Base-by-base conservation (phyloP, 2,797 vertebrate genomes). In the Lycodopsis pacificus region DNA sequence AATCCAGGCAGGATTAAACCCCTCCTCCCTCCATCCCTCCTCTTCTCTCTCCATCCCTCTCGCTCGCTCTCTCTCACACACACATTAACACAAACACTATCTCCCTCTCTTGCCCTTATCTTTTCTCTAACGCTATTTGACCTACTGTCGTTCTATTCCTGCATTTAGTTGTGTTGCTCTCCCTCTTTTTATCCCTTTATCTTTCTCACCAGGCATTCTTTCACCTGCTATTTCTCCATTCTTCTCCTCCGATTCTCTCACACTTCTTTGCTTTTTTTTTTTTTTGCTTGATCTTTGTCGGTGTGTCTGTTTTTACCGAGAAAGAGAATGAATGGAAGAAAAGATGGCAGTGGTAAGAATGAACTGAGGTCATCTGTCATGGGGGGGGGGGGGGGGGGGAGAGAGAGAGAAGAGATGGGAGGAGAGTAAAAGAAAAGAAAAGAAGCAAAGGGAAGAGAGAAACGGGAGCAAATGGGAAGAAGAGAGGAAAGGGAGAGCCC, bases 1-100 rank as follows among this genome's bases (percentile, higher is more conserved):
- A 96, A 96, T 83, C 88, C 93, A 93, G 83, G 89, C 89, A 87
- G 93, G 95, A 96, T 96, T 96, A 95, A 95, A 94, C 92, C 92
- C 94, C 92, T 92, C 93, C 92, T 94, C 91, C 91, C 87, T 88
- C 81, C 67, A 82, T 89, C 77, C 65, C 56, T 87, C 70, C 44
- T 64, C 75, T 72, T 68, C 67, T 69, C 61, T 65, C 79, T 75
- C 71, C 58, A 57, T 83, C 84, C 57, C 53, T 71, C 70, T 73
- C 25, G 4, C 83, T 80, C 65, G 30, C 76, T 63, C 63, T 20
- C 20, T 9, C 48, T 11, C 65, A 65, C 69, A 67, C 65, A 59
- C 62, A 56, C 69, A 76, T n/a, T 58, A 48, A 68, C 57, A 86
- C 59, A 38, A 56, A 84, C 73, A 73, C 65, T 42, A 74, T 74